Conservation (phyloP, 2,797 vertebrate species). For the Microctenopoma lineatum region DNA sequence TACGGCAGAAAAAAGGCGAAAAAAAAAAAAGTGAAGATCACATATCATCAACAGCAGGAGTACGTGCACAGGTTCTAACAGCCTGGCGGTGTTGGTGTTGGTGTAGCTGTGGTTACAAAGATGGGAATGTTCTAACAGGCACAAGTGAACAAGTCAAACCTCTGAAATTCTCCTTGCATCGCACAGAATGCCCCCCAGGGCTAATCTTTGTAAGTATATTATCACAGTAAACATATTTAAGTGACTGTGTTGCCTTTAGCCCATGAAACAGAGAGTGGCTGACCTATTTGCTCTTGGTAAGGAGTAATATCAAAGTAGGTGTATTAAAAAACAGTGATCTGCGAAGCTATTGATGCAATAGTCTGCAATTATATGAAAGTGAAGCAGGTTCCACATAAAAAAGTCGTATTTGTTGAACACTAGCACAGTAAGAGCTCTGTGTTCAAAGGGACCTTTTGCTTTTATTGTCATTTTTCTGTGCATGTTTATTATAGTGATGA, state of each 20-base stretch:
- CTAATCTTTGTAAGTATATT: conserved; percentile 19
- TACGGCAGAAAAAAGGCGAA: conserved; percentile 20
- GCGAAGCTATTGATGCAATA: conserved; percentile 4
- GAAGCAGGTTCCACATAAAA: background rate
- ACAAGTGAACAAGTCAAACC: background rate
- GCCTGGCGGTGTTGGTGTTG: no score
- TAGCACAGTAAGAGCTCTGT: no score
- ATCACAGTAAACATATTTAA: conserved; percentile 35
- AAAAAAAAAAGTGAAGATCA: background rate
- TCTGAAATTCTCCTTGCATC: background rate
- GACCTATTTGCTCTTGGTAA: conserved; percentile 41
- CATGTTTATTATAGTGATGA: background rate
- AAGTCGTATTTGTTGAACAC: no score
- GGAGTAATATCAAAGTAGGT: background rate
- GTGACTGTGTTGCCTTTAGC: conserved; percentile 27
- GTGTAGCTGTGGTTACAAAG: conserved; percentile 1
- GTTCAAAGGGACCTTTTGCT: no score
- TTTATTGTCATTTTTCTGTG: no score
- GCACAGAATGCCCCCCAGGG: conserved; percentile 11
- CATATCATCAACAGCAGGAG: background rate
- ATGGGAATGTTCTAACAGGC: conserved; percentile 4
- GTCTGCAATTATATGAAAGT: background rate
- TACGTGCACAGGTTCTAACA: no score
- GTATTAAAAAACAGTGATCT: background rate
- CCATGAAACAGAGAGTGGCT: conserved; percentile 14